Percentiles rank a stretch among this genome's conserved stretches.
phyloP scores from a whole-genome alignment of 1,140 invertebrate genomes.

The Plodia interpunctella region DNA sequence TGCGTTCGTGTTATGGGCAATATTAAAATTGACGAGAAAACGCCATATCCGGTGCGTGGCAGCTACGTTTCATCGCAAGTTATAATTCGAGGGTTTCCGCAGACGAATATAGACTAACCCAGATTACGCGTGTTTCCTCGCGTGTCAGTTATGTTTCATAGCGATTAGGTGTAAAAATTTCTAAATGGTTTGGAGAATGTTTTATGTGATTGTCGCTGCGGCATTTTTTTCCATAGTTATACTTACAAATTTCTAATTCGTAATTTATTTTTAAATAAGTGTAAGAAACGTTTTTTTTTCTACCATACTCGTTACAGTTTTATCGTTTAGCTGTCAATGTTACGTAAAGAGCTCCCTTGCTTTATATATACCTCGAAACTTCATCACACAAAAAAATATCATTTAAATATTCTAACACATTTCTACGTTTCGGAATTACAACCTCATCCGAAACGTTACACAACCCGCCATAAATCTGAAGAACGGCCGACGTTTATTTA shows the following conservation, averaged over 20 bases:
- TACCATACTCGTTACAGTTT: too few relatives aligned
- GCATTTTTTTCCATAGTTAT: too few relatives aligned
- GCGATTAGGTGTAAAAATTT: constrained; percentile 2
- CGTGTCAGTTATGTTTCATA: constrained; percentile 22
- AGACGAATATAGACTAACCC: constrained; percentile 59
- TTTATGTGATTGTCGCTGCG: too few relatives aligned
- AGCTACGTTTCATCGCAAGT: constrained; percentile 67
- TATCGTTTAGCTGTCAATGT: too few relatives aligned
- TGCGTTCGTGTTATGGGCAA: constrained; percentile 2
- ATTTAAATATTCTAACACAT: background rate
- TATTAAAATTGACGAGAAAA: constrained; percentile 18
- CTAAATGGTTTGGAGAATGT: background rate
- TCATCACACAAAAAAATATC: background rate
- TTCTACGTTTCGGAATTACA: background rate
- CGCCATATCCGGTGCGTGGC: constrained; percentile 28
- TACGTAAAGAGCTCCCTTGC: too few relatives aligned
- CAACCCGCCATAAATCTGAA: constrained; percentile 17
- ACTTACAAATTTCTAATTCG: background rate
- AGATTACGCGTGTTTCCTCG: constrained; percentile 39
- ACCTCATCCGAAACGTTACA: constrained; percentile 9
- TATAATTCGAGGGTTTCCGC: constrained; percentile 71
- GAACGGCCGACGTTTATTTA: constrained; percentile 20
- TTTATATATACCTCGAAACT: too few relatives aligned
- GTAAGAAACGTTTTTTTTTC: too few relatives aligned
- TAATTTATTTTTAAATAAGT: background rate